A percentile compares a stretch with the other conserved stretches of the same genome.
These are phyloP conservation scores for Pyrochroa serraticornis DNA, from an alignment of 2,888 invertebrate species.

Conservation along the genomic window DNA sequence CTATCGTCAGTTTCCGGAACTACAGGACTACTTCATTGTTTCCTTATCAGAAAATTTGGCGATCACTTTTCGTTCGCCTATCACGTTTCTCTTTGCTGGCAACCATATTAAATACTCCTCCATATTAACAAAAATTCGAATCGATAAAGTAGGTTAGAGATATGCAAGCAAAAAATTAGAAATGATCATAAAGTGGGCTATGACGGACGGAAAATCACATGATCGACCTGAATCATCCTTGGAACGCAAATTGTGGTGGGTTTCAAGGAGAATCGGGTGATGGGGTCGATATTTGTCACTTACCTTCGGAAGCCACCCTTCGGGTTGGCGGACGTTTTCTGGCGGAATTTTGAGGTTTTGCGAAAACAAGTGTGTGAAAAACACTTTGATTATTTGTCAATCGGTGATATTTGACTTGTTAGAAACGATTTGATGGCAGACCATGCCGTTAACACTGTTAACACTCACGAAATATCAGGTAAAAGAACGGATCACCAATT, in stretches of 20 bases:
- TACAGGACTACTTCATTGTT: too few relatives aligned
- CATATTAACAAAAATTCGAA: too few relatives aligned
- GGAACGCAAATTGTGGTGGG: not conserved
- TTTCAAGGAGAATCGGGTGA: not conserved
- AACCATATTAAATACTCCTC: too few relatives aligned
- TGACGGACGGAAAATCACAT: not conserved
- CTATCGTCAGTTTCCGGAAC: too few relatives aligned
- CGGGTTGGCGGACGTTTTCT: slow-evolving; percentile 78
- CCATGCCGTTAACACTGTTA: slow-evolving; percentile 44
- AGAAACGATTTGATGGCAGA: slow-evolving; percentile 40
- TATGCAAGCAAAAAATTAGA: too few relatives aligned
- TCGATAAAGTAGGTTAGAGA: too few relatives aligned
- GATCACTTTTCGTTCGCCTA: too few relatives aligned
- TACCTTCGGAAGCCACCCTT: slow-evolving; percentile 79
- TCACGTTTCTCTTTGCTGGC: too few relatives aligned
- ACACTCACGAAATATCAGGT: slow-evolving; percentile 7
- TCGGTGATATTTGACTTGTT: slow-evolving; percentile 40
- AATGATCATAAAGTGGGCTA: not conserved
- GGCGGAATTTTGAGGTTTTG: slow-evolving; percentile 83
- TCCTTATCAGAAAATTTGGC: too few relatives aligned
- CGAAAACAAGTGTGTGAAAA: slow-evolving; percentile 53
- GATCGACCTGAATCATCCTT: not conserved
- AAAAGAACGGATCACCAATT: slow-evolving; percentile 9
- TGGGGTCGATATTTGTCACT: slow-evolving; percentile 43
- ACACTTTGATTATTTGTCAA: slow-evolving; percentile 52